These are phyloP conservation scores for Falco novaeseelandiae DNA, from an alignment of 2,797 vertebrate genomes.

Conservation along the genomic window DNA sequence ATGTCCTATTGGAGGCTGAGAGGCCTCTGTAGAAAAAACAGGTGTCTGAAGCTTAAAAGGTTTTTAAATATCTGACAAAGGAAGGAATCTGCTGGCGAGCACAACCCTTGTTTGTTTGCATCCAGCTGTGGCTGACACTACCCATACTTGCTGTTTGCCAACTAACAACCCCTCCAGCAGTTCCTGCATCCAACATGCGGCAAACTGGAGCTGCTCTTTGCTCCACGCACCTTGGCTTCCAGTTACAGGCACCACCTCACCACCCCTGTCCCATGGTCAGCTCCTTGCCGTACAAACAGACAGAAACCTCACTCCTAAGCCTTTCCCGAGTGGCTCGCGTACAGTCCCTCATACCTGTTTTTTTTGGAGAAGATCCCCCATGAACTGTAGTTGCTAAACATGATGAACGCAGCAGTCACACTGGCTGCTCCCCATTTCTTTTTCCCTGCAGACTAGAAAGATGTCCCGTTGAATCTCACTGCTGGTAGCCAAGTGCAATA, in stretches of 20 bases:
- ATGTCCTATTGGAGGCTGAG: neutral
- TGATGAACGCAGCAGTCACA: neutral
- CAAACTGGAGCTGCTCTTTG: neutral
- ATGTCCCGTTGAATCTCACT: neutral
- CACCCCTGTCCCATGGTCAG: neutral
- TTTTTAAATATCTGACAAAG: neutral
- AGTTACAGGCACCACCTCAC: neutral
- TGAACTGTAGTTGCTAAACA: neutral
- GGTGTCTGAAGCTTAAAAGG: neutral
- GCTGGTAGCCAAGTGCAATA: neutral
- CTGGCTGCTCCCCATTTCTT: neutral
- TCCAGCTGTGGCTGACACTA: neutral
- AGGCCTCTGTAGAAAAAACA: neutral
- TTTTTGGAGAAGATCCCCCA: neutral
- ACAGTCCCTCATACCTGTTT: neutral
- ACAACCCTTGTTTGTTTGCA: neutral
- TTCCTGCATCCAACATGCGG: neutral
- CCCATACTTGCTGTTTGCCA: fast-evolving
- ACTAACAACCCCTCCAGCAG: neutral
- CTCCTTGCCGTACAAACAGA: neutral
- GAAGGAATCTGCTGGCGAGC: neutral
- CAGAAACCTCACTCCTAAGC: neutral
- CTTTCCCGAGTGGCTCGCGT: neutral
- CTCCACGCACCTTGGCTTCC: neutral
- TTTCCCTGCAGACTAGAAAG: neutral